Evolutionary conservation across 1,140 invertebrate genomes (phyloP).

Genomic region (Drosophila arizonae): DNA sequence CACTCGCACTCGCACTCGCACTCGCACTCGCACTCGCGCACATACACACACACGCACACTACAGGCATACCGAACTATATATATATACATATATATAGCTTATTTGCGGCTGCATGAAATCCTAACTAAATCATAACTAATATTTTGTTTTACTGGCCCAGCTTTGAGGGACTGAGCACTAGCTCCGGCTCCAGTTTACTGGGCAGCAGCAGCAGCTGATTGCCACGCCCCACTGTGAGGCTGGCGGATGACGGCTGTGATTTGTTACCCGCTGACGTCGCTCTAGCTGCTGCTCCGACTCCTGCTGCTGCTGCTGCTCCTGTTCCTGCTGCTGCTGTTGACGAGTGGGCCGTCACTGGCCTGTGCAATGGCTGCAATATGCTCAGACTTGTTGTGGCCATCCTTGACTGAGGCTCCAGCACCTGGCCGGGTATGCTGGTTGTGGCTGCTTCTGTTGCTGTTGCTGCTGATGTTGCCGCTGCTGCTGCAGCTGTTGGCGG

Average conservation of each 20-base stretch:
- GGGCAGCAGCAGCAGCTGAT: slow-evolving; percentile 30
- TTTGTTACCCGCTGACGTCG: slow-evolving; percentile 48
- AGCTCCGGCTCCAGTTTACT: slow-evolving; percentile 79
- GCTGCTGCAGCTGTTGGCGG: slow-evolving; percentile 41
- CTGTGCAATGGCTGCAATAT: slow-evolving; percentile 52
- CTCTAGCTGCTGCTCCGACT: slow-evolving; percentile 19
- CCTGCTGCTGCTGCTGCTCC: too few relatives aligned
- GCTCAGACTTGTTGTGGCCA: slow-evolving; percentile 67
- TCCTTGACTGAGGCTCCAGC: slow-evolving; percentile 40
- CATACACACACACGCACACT: slow-evolving; percentile 7
- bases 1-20: not conserved
- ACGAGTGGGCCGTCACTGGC: slow-evolving; percentile 27
- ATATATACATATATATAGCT: too few relatives aligned
- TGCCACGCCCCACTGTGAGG: slow-evolving; percentile 54
- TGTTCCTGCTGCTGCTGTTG: slow-evolving; percentile 22
- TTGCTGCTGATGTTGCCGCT: not conserved
- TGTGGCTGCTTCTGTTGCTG: slow-evolving; percentile 1
- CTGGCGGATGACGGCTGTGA: slow-evolving; percentile 72
- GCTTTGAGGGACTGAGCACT: slow-evolving; percentile 81
- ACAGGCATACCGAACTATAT: slow-evolving; percentile 3
- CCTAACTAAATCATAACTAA: slow-evolving; percentile 71
- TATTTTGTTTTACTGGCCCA: slow-evolving; percentile 70
- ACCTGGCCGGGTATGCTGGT: slow-evolving; percentile 69
- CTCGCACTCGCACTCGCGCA: slow-evolving; percentile 3
- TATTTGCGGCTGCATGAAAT: slow-evolving; percentile 47